Evolutionary conservation across 2,888 invertebrate species (phyloP), one percentile per base, ranked within the genome.

Genomic region (Conus canariensis): DNA sequence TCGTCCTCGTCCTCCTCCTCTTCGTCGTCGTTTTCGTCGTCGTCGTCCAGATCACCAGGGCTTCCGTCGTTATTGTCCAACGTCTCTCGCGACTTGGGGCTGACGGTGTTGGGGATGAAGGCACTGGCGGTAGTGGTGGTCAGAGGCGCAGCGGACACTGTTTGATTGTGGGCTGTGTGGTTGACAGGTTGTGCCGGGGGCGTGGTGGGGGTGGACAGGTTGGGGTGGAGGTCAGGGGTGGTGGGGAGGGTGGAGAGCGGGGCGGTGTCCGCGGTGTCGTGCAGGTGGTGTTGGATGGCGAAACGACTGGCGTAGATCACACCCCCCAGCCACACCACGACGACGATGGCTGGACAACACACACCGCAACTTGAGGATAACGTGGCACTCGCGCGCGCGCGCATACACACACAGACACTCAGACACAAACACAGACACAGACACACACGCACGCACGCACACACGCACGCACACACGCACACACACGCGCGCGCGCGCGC

Each of bases 291-390:
- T 77, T 22, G n/a, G n/a, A 77, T 30, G 77, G 30, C 12, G 19
- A 77, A 77, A 25, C 77, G 77, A n/a, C 77, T 77, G 77, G 25
- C 77, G 77, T 77, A 77, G 25, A 77, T n/a, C 25, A 77, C n/a
- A n/a, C 22, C 77, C 7, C 77, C 77, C 8, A 77, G 22, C 74
- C 77, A 77, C 25, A 77, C 77, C 30, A 45, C 45, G 45, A 45
- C 45, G 45, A 45, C 45, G 4, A 45, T 45, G 45, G 45, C 45
- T 45, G 45, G 45, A 45, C 45, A 45, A 45, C 45, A 45, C 45
- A 45, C 45, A 45, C 4, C 45, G 45, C 45, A 45, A 3, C 2
- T 45, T 45, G 45, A 45, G 45, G 45, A 45, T 45, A 45, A 45
- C 45, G 45, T 45, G 45, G 45, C 4, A 45, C 45, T 45, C 45